Evolutionary conservation across 1,140 invertebrate species (phyloP).

Genomic region (Helicoverpa armigera): DNA sequence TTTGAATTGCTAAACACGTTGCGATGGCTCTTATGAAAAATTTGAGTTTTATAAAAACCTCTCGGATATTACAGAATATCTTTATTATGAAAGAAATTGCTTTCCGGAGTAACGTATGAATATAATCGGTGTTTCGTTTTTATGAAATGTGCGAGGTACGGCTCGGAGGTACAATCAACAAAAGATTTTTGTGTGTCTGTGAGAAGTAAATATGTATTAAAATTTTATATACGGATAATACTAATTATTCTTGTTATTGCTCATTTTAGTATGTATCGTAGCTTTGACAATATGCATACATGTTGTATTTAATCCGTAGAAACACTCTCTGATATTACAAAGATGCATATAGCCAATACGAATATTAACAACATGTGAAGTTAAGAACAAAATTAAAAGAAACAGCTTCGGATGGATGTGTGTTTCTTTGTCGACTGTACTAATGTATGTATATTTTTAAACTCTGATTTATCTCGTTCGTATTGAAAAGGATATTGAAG

Average conservation of each 20-base stretch:
- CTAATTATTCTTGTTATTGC: background rate
- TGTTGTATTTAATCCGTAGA: no score
- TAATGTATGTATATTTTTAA: constrained; percentile 1
- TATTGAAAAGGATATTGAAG: background rate
- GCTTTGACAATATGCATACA: no score
- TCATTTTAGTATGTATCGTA: background rate
- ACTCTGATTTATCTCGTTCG: constrained; percentile 1
- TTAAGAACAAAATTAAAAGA: background rate
- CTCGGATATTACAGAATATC: constrained; percentile 22
- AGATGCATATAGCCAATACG: no score
- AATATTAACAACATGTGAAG: no score
- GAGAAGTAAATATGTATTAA: background rate
- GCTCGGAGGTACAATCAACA: background rate
- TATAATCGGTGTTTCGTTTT: constrained; percentile 21
- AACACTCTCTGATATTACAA: no score
- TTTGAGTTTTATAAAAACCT: constrained; percentile 20
- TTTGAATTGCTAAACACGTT: constrained; percentile 37
- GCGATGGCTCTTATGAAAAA: constrained; percentile 1
- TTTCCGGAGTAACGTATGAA: constrained; percentile 23
- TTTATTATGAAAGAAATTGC: constrained; percentile 30
- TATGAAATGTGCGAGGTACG: background rate
- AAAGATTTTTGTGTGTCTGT: background rate
- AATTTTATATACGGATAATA: background rate
- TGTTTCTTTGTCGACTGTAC: background rate
- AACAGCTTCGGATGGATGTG: no score